phyloP scores from a whole-genome alignment of 2,888 invertebrate genomes.

The Anaspis maculata region DNA sequence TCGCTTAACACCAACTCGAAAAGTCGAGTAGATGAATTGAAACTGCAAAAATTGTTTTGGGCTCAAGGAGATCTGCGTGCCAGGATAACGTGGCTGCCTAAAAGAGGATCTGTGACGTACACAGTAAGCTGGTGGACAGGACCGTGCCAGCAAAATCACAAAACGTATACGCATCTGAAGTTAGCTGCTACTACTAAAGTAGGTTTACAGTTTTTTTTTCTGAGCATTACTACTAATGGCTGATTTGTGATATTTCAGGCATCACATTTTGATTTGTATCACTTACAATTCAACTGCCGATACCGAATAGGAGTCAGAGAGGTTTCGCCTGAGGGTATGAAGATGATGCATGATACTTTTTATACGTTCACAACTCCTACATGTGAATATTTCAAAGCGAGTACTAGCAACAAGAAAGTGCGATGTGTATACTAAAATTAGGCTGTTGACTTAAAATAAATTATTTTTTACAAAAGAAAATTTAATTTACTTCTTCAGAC shows the following conservation, averaged over 20 bases:
- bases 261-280: constrained; percentile 48
- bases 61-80: constrained; percentile 32
- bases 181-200: constrained; percentile 50
- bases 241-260: constrained; percentile 39
- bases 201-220: constrained; percentile 15
- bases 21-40: constrained; percentile 31
- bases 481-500: no score
- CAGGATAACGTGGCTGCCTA: constrained; percentile 33
- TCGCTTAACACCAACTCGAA: constrained; percentile 1
- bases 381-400: constrained; percentile 36
- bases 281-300: constrained; percentile 50
- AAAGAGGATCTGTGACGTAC: constrained; percentile 25
- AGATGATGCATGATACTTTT: constrained; percentile 41
- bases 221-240: no score
- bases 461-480: no score
- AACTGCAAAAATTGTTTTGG: constrained; percentile 36
- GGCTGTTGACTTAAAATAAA: constrained; percentile 5
- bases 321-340: constrained; percentile 26
- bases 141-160: constrained; percentile 38
- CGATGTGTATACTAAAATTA: constrained; percentile 11
- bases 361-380: constrained; percentile 47
- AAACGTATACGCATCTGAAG: constrained; percentile 40
- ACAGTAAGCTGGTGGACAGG: constrained; percentile 38
- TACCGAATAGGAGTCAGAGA: constrained; percentile 49
- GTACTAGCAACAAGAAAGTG: constrained; percentile 13